Percentiles rank a stretch among this genome's conserved stretches.
Evolutionary conservation across 2,797 vertebrate genomes (phyloP).

Genomic region (Cygnus olor): DNA sequence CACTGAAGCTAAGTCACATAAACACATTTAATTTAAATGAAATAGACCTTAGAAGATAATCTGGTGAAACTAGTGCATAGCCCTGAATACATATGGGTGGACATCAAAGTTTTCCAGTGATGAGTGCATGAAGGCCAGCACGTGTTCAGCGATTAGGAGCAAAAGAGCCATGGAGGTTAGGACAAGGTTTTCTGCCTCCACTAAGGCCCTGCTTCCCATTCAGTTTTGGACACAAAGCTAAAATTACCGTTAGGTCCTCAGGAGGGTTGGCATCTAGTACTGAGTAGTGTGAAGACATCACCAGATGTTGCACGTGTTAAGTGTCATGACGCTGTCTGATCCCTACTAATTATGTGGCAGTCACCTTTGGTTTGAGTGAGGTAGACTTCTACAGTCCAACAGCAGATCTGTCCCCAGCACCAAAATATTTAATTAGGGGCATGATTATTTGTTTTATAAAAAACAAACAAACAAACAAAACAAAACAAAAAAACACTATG

Average conservation of each 20-base stretch:
- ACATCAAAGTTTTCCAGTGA: not conserved
- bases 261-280: not conserved
- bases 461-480: not conserved
- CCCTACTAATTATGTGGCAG: not conserved
- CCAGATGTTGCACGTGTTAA: not conserved
- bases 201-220: not conserved
- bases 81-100: not conserved
- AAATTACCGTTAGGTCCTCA: not conserved
- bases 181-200: not conserved
- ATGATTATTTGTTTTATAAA: not conserved
- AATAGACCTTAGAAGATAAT: not conserved
- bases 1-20: constrained; percentile 36
- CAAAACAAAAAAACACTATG: no score
- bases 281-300: not conserved
- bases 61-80: not conserved
- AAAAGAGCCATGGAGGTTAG: not conserved
- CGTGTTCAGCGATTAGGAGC: not conserved
- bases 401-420: not conserved
- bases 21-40: constrained; percentile 40
- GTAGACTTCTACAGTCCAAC: not conserved
- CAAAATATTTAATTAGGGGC: not conserved
- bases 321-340: not conserved
- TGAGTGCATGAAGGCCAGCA: not conserved
- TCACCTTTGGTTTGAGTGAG: not conserved
- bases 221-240: not conserved